A percentile compares a stretch with the other conserved stretches of the same genome.
These are phyloP conservation scores for Mastigias papua DNA, from an alignment of 30 jellyfish, hydroid and myxozoan genomes.

Conservation along the genomic window DNA sequence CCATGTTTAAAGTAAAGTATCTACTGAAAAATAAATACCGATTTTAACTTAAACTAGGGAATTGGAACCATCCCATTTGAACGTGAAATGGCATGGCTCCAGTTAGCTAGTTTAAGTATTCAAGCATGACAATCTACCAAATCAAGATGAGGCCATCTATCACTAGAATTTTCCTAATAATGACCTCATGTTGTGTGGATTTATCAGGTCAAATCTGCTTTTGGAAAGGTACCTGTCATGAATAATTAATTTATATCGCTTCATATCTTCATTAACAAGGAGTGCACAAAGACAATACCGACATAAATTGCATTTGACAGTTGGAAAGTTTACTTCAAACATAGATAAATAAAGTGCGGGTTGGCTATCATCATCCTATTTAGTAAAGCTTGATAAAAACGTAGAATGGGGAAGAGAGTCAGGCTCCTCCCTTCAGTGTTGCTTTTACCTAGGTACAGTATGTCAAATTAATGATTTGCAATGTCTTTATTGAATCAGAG, in stretches of 20 bases:
- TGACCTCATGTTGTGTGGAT: not conserved
- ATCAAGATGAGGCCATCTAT: not conserved
- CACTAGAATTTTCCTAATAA: not conserved
- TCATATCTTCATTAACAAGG: not conserved
- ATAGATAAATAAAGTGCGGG: not conserved
- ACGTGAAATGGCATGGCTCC: no score
- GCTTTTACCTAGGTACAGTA: no score
- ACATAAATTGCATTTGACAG: not conserved
- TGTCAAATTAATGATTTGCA: no score
- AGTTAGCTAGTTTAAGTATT: no score
- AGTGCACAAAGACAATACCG: not conserved
- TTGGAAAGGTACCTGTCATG: not conserved
- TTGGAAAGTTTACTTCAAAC: not conserved
- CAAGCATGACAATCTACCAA: not conserved
- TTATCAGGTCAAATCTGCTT: not conserved
- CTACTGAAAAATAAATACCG: no score
- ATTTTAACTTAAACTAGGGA: no score
- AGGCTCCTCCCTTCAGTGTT: no score
- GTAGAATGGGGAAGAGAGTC: not conserved
- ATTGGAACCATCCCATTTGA: no score
- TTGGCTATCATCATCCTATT: not conserved
- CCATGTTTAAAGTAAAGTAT: no score
- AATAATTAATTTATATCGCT: not conserved
- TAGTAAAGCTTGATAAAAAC: not conserved
- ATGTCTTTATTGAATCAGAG: no score